Conservation (phyloP, 1,140 invertebrate species). For the Choristoneura fumiferana region DNA sequence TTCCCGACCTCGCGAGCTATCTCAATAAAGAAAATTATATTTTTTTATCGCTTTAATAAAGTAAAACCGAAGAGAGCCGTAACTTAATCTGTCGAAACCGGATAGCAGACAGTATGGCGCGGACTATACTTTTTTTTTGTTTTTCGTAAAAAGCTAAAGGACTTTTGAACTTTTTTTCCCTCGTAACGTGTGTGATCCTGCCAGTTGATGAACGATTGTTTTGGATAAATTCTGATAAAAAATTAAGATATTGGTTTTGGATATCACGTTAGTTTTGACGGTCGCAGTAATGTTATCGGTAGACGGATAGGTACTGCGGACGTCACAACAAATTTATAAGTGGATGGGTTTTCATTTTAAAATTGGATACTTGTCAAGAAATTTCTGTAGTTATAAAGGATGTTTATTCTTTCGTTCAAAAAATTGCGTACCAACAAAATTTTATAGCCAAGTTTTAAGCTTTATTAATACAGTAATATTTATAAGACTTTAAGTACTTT, state of each 20-base stretch:
- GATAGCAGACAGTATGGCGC: constrained; percentile 77
- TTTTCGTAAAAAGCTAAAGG: constrained; percentile 61
- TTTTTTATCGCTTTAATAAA: constrained; percentile 67
- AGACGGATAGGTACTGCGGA: background rate
- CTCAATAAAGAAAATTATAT: constrained; percentile 70
- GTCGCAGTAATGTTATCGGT: background rate
- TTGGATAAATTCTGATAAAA: constrained; percentile 53
- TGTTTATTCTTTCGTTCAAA: too few relatives aligned
- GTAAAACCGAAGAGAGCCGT: constrained; percentile 61
- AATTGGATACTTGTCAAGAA: too few relatives aligned
- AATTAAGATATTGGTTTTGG: constrained; percentile 24
- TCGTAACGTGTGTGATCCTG: constrained; percentile 70
- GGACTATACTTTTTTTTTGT: constrained; percentile 64
- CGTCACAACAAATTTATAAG: too few relatives aligned
- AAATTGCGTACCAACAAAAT: too few relatives aligned
- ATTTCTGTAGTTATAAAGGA: too few relatives aligned
- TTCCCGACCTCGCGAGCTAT: constrained; percentile 49
- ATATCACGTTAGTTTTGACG: background rate
- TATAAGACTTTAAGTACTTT: too few relatives aligned
- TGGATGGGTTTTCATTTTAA: too few relatives aligned
- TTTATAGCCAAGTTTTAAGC: too few relatives aligned
- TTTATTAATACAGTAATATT: too few relatives aligned
- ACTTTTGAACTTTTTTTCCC: constrained; percentile 64
- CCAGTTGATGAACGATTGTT: constrained; percentile 64
- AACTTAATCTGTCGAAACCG: constrained; percentile 72